Evolutionary conservation across 2,797 vertebrate genomes (phyloP).

Genomic region (Pangasius sanitwongsei): DNA sequence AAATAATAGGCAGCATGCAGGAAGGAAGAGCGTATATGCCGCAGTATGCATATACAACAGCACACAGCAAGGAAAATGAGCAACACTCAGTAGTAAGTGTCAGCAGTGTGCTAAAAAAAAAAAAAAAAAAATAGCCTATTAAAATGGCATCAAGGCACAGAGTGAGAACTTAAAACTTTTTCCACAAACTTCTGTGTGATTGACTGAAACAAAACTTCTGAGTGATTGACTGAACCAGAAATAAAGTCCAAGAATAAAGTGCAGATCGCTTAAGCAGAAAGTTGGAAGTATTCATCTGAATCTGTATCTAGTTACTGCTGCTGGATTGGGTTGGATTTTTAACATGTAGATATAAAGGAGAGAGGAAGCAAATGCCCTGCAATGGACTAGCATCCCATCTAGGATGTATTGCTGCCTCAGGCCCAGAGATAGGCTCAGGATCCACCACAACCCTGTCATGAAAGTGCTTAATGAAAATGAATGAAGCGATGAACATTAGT

Average conservation of each 20-base stretch:
- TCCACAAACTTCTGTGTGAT: neutral
- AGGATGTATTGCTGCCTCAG: neutral
- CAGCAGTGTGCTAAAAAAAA: neutral
- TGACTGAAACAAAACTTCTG: neutral
- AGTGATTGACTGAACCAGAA: neutral
- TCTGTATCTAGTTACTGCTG: neutral
- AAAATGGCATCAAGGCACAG: neutral
- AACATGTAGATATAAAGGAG: neutral
- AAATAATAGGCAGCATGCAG: neutral
- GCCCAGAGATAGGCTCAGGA: neutral
- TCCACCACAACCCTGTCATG: neutral
- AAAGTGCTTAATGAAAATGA: neutral
- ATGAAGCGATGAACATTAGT: neutral
- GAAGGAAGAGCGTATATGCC: neutral
- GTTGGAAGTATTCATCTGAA: constrained; percentile 40
- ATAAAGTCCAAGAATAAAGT: neutral
- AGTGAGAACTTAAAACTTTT: neutral
- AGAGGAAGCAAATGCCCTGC: neutral
- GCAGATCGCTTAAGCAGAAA: constrained; percentile 30
- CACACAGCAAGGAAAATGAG: neutral
- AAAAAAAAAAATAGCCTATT: neutral
- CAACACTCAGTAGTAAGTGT: neutral
- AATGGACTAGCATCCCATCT: neutral
- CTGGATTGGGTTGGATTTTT: neutral
- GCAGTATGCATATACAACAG: neutral